These are phyloP conservation scores for Meteorus colon DNA, from an alignment of 2,888 invertebrate genomes.

Conservation along the genomic window DNA sequence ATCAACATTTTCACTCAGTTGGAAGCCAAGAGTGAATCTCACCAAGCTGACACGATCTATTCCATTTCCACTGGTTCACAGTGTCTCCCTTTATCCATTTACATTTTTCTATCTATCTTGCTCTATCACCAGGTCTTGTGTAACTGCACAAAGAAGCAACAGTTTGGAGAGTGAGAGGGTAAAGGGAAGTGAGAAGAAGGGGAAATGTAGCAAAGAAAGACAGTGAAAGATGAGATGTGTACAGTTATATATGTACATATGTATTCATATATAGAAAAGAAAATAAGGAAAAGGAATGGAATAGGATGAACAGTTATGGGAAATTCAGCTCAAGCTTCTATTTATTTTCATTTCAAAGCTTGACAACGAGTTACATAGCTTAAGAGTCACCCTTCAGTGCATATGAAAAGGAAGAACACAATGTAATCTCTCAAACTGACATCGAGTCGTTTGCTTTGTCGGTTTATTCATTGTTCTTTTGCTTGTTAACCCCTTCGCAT, in stretches of 20 bases:
- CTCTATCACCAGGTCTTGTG: constrained; percentile 24
- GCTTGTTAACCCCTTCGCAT: background rate
- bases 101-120: constrained; percentile 17
- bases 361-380: constrained; percentile 24
- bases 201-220: constrained; percentile 8
- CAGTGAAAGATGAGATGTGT: constrained; percentile 8
- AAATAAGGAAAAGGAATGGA: constrained; percentile 21
- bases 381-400: constrained; percentile 27
- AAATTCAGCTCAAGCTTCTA: constrained; percentile 11
- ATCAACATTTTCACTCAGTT: constrained; percentile 2
- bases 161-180: constrained; percentile 43
- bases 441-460: constrained; percentile 19
- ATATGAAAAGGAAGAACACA: constrained; percentile 19
- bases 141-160: constrained; percentile 45
- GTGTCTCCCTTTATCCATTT: background rate
- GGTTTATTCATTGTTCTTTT: constrained; percentile 19
- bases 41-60: constrained; percentile 35
- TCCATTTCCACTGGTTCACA: constrained; percentile 32
- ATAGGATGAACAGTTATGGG: background rate
- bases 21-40: constrained; percentile 10
- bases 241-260: background rate
- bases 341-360: constrained; percentile 38
- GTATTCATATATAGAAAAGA: background rate
- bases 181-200: constrained; percentile 12
- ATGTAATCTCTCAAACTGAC: constrained; percentile 43